These are phyloP conservation scores for Sebastes schlegelii DNA, from an alignment of 2,113 vertebrate genomes.

Conservation along the genomic window DNA sequence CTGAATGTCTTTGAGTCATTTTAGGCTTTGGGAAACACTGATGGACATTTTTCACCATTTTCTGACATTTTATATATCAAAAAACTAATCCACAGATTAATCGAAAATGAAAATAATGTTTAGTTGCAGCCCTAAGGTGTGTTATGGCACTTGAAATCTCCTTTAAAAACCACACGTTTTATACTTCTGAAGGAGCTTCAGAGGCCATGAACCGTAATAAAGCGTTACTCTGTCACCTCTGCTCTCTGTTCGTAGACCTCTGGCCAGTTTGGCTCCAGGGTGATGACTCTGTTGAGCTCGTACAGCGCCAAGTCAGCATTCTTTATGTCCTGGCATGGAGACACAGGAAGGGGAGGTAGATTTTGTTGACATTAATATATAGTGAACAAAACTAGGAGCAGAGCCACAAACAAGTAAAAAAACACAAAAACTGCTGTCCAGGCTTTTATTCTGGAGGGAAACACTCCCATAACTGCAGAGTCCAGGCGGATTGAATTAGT, in stretches of 20 bases:
- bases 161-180: not conserved
- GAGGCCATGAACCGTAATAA: not conserved
- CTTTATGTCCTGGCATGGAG: slow-evolving; percentile 90
- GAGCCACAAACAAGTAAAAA: not conserved
- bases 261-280: slow-evolving; percentile 91
- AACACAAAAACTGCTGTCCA: not conserved
- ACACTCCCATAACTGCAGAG: not conserved
- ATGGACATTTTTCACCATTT: too few species aligned
- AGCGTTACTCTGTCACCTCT: slow-evolving; percentile 82
- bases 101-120: too few species aligned
- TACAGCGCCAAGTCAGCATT: slow-evolving; percentile 96
- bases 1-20: too few species aligned
- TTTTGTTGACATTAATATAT: slow-evolving; percentile 9
- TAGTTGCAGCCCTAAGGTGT: too few species aligned
- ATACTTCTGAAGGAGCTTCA: not conserved
- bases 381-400: not conserved
- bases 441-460: not conserved
- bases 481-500: slow-evolving; percentile 6
- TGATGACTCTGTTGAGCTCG: slow-evolving; percentile 94
- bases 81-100: too few species aligned
- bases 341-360: not conserved
- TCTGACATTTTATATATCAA: too few species aligned
- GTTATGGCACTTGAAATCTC: not conserved
- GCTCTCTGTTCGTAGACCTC: slow-evolving; percentile 97
- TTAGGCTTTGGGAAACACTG: too few species aligned